phyloP scores from a whole-genome alignment of 2,888 invertebrate genomes.

The Tenthredo amoena region DNA sequence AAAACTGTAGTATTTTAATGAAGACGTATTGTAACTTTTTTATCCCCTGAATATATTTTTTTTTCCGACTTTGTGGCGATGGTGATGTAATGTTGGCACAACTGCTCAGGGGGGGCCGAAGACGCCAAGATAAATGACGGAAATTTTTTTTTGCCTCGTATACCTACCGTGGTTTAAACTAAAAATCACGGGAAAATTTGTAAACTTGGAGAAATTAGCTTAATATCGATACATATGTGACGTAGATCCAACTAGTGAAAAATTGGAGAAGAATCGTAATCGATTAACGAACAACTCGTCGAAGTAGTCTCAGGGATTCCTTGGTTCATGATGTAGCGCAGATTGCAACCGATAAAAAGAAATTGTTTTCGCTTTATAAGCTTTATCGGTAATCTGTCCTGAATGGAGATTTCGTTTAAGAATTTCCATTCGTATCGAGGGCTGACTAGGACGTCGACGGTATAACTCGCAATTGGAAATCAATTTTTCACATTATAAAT shows the following conservation, averaged over 20 bases:
- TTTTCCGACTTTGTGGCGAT: conserved; percentile 52
- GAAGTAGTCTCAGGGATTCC: background rate
- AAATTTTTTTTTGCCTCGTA: background rate
- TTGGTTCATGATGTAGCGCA: background rate
- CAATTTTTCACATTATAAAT: conserved; percentile 22
- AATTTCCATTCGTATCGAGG: conserved; percentile 20
- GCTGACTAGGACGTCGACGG: background rate
- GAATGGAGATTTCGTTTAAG: conserved; percentile 15
- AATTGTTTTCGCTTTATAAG: conserved; percentile 32
- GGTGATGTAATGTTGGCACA: background rate
- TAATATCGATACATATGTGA: background rate
- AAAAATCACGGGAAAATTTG: background rate
- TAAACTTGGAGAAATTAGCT: background rate
- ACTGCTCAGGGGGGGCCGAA: conserved; percentile 13
- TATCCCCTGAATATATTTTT: conserved; percentile 53
- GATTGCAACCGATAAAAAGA: background rate
- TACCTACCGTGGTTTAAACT: background rate
- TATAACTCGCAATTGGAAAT: background rate
- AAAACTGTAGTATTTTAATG: conserved; percentile 7
- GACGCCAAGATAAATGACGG: background rate
- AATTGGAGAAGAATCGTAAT: background rate
- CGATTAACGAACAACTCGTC: background rate
- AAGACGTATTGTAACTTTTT: conserved; percentile 43
- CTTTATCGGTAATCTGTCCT: background rate
- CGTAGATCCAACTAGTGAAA: background rate